Evolutionary conservation across 2,797 vertebrate species (phyloP).

Genomic region (Myotis myotis): DNA sequence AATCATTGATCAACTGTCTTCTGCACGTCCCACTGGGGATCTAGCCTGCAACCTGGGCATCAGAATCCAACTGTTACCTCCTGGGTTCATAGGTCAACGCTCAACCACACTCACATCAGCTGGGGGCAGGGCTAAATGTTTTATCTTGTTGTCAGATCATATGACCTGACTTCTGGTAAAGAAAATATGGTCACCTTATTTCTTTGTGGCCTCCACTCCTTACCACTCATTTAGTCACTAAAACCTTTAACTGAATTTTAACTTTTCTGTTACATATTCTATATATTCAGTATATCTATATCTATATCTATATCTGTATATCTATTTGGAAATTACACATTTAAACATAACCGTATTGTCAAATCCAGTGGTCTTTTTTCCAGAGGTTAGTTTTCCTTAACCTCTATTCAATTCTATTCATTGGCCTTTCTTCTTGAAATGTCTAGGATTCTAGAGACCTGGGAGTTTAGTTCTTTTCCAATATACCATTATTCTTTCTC

Average conservation of each 20-base stretch:
- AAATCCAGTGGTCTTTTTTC: neutral
- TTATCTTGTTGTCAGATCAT: slow-evolving; percentile 25
- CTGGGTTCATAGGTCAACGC: too few relatives aligned
- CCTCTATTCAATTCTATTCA: neutral
- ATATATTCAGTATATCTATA: neutral
- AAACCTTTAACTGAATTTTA: neutral
- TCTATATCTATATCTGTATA: neutral
- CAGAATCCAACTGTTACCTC: too few relatives aligned
- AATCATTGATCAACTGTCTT: too few relatives aligned
- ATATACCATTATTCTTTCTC: neutral
- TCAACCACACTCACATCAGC: too few relatives aligned
- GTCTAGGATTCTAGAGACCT: neutral
- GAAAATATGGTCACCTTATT: slow-evolving; percentile 11
- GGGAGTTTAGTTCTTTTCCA: neutral
- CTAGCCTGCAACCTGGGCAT: too few relatives aligned
- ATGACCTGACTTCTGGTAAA: slow-evolving; percentile 1
- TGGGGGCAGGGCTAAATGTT: neutral
- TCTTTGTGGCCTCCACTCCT: neutral
- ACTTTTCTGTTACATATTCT: slow-evolving; percentile 16
- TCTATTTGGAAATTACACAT: neutral
- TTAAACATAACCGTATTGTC: neutral
- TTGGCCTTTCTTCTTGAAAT: slow-evolving; percentile 27
- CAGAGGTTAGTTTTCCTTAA: neutral
- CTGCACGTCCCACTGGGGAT: too few relatives aligned
- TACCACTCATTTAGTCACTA: neutral